A percentile compares a stretch with the other conserved stretches of the same genome.
Evolutionary conservation across 2,797 vertebrate species (phyloP).

Genomic region (Bucorvus abyssinicus): DNA sequence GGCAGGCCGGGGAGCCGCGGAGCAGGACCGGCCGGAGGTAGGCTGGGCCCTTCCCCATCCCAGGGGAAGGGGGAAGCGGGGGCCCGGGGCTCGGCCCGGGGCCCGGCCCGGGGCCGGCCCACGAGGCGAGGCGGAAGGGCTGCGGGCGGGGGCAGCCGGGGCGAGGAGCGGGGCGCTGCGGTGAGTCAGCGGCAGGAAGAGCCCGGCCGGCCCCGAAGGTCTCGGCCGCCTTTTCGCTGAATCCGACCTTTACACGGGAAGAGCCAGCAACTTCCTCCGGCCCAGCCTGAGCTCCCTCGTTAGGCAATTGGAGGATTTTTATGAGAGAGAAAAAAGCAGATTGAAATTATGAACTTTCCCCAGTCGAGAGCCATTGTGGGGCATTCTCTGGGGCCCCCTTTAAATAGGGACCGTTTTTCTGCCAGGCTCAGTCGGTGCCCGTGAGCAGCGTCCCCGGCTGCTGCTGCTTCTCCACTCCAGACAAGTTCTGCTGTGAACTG

Average conservation of each 20-base stretch:
- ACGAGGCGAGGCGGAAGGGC: no score
- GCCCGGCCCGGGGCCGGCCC: no score
- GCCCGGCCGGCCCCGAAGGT: neutral
- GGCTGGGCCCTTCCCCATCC: neutral
- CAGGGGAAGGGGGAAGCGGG: no score
- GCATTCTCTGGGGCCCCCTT: neutral
- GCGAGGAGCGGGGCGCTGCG: neutral
- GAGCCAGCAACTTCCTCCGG: neutral
- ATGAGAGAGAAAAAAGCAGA: neutral
- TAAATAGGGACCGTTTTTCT: neutral
- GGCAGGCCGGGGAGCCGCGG: neutral
- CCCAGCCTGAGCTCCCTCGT: neutral
- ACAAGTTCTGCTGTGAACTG: neutral
- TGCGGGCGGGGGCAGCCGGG: no score
- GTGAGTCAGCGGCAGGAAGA: neutral
- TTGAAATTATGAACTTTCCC: neutral
- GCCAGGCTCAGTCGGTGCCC: fast-evolving
- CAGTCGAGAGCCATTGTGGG: fast-evolving
- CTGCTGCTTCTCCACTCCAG: neutral
- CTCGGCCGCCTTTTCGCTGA: neutral
- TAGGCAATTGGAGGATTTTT: constrained; percentile 31
- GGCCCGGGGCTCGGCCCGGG: no score
- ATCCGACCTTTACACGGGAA: fast-evolving
- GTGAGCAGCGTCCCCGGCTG: neutral
- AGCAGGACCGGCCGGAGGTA: neutral